Evolutionary conservation across 2,113 vertebrate species (phyloP), one percentile per base, ranked within the genome.

Genomic region (Cavia porcellus): DNA sequence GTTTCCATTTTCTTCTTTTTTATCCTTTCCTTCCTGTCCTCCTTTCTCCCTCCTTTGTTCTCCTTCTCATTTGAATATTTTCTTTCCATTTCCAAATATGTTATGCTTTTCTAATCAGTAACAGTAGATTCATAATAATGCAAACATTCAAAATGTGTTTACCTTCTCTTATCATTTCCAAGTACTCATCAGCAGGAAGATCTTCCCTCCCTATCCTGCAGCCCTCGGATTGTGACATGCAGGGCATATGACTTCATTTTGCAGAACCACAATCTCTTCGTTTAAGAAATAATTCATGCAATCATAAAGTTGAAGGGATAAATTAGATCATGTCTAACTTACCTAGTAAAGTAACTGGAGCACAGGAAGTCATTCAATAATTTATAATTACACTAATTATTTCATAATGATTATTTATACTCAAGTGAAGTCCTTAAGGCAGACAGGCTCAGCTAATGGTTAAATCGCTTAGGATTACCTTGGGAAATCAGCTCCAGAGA

Each of bases 331-430:
- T 17, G 2, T 25, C 55, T 92, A 74, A 82, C 11, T 17, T 24
- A 92, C 1, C 15, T 66, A 66, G 7, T 45, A 62, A 57, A 68
- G 32, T 68, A 70, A 80, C 5, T 9, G 5, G 24, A 89, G 7
- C 62, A 64, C 13, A 86, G 35, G 35, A 91, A 94, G 25, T 24
- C 35, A 24, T 90, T 80, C 55, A 28, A 30, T 59, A 52, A 45
- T 55, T 83, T 45, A 25, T 86, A 86, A 96, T 91, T 64, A 42
- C 8, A 15, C 28, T 52, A 64, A 90, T 93, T 86, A 86, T 81
- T 92, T 90, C 28, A 95, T 70, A 95, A 17, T 57, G 61, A 86
- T 62, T 90, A 77, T 84, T 89, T 79, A 84, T 62, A 22, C 11
- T 85, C 77, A 20, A 42, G 17, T 90, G 35, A 14, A 72, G 19